These are phyloP conservation scores for Daktulosphaira vitifoliae DNA, from an alignment of 1,140 invertebrate genomes.

Conservation along the genomic window DNA sequence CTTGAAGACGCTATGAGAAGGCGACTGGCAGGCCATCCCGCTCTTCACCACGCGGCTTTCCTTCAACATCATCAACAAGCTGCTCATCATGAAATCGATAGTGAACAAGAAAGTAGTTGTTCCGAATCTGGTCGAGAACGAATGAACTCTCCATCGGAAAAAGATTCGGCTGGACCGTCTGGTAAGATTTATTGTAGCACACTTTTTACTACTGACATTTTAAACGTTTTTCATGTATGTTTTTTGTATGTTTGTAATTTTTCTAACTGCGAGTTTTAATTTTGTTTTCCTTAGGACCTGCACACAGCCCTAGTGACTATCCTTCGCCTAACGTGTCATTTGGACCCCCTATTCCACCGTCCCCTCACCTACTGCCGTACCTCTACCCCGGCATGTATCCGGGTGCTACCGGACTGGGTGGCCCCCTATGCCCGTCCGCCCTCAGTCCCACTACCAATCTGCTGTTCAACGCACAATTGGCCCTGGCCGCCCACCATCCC, in stretches of 20 bases:
- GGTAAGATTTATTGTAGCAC: constrained; percentile 37
- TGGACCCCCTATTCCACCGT: constrained; percentile 77
- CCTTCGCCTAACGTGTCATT: constrained; percentile 77
- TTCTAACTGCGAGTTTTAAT: background rate
- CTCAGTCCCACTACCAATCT: constrained; percentile 54
- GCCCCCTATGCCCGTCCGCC: constrained; percentile 54
- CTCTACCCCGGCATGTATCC: constrained; percentile 71
- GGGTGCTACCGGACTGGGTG: constrained; percentile 47
- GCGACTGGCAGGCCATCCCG: constrained; percentile 35
- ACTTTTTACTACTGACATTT: background rate
- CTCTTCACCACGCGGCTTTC: constrained; percentile 34
- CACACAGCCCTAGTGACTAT: constrained; percentile 51
- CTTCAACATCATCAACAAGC: constrained; percentile 34
- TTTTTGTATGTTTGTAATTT: background rate
- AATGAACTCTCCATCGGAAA: constrained; percentile 37
- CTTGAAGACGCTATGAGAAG: constrained; percentile 41
- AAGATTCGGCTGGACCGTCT: constrained; percentile 37
- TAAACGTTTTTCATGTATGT: too few species aligned
- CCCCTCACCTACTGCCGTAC: constrained; percentile 71
- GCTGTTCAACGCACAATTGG: constrained; percentile 71
- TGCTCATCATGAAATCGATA: constrained; percentile 37
- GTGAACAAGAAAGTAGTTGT: constrained; percentile 42
- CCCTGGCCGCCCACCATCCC: constrained; percentile 68
- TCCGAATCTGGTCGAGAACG: constrained; percentile 41
- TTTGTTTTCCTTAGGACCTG: constrained; percentile 37